phyloP scores from a whole-genome alignment of 2,888 invertebrate genomes.

The Aleiodes testaceus region DNA sequence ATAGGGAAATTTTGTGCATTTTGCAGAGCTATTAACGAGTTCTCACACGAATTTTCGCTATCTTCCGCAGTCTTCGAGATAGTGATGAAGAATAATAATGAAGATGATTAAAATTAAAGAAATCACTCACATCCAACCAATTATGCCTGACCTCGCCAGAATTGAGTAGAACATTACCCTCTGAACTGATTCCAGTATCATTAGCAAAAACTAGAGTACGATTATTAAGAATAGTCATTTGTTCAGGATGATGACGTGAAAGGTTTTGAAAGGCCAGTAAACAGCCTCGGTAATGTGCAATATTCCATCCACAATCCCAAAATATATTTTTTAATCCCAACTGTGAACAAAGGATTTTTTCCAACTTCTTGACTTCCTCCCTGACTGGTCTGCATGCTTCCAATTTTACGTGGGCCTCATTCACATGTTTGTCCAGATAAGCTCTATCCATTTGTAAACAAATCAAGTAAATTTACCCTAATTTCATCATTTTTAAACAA shows the following conservation, averaged over 20 bases:
- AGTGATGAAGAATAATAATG: too few relatives aligned
- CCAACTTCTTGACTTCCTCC: constrained; percentile 83
- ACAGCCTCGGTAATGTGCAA: constrained; percentile 92
- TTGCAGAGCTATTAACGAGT: too few relatives aligned
- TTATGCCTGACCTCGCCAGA: constrained; percentile 94
- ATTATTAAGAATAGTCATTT: constrained; percentile 81
- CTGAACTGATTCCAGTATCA: constrained; percentile 92
- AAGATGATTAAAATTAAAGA: constrained; percentile 1
- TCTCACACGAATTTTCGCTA: too few relatives aligned
- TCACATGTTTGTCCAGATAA: constrained; percentile 84
- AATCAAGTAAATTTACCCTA: constrained; percentile 34
- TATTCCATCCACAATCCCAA: constrained; percentile 92
- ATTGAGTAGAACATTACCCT: constrained; percentile 91
- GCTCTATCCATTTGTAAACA: constrained; percentile 72
- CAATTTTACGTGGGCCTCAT: constrained; percentile 79
- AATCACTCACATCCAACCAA: constrained; percentile 88
- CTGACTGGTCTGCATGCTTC: constrained; percentile 80
- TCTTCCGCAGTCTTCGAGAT: too few relatives aligned
- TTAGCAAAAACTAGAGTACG: constrained; percentile 89
- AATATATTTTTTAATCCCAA: constrained; percentile 78
- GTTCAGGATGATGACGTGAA: constrained; percentile 82
- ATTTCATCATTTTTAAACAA: too few relatives aligned
- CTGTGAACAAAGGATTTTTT: constrained; percentile 76
- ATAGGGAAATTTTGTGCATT: not conserved
- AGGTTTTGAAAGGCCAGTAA: constrained; percentile 87